Base-by-base conservation (phyloP, 2,113 vertebrate species). In the Gymnogyps californianus region DNA sequence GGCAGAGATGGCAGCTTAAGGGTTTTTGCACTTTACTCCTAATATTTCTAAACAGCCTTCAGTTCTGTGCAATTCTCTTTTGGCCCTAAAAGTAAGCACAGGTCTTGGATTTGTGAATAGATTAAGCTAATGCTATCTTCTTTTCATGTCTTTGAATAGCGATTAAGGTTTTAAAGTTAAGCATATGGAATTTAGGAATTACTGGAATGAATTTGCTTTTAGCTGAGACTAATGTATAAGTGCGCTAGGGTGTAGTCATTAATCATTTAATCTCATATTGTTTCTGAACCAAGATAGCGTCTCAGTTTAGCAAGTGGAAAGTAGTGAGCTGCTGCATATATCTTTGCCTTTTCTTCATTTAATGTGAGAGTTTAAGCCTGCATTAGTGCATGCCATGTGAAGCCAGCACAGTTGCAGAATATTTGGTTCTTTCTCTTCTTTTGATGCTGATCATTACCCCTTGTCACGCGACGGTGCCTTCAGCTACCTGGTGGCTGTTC, bases 391-490 rank as follows among this genome's bases (percentile, higher is more conserved):
- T 2, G 1, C 32, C 6, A 3, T 0, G 0, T 54, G 70, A 51
- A 80, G 71, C 29, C 67, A 86, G 58, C 9, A 32, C 51, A 34
- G 11, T 6, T 89, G 57, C 47, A 59, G 72, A 71, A 40, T 66
- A 29, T n/a, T 91, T 58, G n/a, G 20, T 75, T 80, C 40, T 79
- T 57, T 59, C 36, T 85, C 22, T 42, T 66, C 42, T 61, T 69
- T 31, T 42, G 34, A 7, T 40, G 70, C 65, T 71, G 65, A 25
- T 71, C 17, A 3, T 70, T 84, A 9, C 13, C 16, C 10, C 7
- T 61, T 9, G 0, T 87, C 72, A 42, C 0, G 0, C 9, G 3
- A 25, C 0, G 1, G n/a, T 20, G 31, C 51, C 40, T 36, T 76
- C 46, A 16, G 22, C 71, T 69, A 38, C 55, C 44, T 0, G 0